Evolutionary conservation across 1,140 invertebrate species (phyloP), one percentile per base, ranked within the genome.

Genomic region (Chironomus striatipennis): DNA sequence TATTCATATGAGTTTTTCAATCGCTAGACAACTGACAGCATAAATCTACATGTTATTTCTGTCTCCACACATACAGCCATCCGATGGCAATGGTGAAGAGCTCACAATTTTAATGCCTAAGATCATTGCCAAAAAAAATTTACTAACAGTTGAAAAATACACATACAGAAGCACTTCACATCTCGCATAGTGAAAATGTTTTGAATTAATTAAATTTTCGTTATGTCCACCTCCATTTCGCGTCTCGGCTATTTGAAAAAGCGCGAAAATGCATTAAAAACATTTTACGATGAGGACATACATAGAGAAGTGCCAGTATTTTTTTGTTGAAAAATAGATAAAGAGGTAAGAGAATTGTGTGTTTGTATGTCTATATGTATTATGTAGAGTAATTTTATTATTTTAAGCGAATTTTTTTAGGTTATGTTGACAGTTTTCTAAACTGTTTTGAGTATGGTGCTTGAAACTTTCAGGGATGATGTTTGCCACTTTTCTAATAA

Each of bases 181-280:
- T 34, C 24, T 57, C n/a, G 47, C 65, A 18, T 17, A 9, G 18
- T 18, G 20, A 70, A 70, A 70, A 70, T 70, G 65, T 70, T 70
- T 70, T 70, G 65, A 70, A 70, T 70, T 70, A 70, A 70, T 70
- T 70, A 70, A 70, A 70, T 21, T 70, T 70, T 20, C 20, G 20
- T 17, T 10, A 57, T 12, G n/a, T 12, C 47, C 47, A 57, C n/a
- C 10, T n/a, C 47, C 47, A 57, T 57, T n/a, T 12, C n/a, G 47
- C 47, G n/a, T 57, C 47, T 57, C 47, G 47, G 9, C 47, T n/a
- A 57, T 57, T 57, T 57, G 47, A 57, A 12, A 70, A 21, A 70
- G 47, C 47, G 47, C 47, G 47, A 57, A 57, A 34, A 57, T 57
- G 47, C 47, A 57, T 57, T 57, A 57, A 57, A 57, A 57, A 57